Percentiles rank a stretch among this genome's conserved stretches.
phyloP scores from a whole-genome alignment of 2,113 vertebrate species.

The Ifrita kowaldi region DNA sequence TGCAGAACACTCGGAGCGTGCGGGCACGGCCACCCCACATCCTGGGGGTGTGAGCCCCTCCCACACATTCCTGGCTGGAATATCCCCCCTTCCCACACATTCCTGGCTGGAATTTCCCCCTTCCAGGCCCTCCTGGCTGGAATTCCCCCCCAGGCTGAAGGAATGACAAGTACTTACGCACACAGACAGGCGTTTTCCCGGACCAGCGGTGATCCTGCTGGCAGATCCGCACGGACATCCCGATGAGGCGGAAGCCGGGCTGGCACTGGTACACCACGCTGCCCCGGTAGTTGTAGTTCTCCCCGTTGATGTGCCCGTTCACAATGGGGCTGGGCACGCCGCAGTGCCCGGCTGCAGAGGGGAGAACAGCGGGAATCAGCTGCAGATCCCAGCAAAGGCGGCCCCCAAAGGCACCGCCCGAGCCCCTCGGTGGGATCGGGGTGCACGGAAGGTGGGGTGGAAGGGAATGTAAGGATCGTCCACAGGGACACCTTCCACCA shows the following conservation, averaged over 20 bases:
- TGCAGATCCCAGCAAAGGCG: fast-evolving
- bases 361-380: background rate
- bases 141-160: background rate
- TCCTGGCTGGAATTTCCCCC: background rate
- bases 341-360: conserved; percentile 85
- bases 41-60: fast-evolving
- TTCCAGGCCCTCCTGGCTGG: background rate
- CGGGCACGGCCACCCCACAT: fast-evolving
- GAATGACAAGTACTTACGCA: conserved; percentile 84
- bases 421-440: fast-evolving
- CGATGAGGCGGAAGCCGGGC: conserved; percentile 93
- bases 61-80: background rate
- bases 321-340: conserved; percentile 90
- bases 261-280: conserved; percentile 96
- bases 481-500: background rate
- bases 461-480: fast-evolving
- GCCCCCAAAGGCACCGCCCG: fast-evolving
- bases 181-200: conserved; percentile 91
- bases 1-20: fast-evolving
- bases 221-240: conserved; percentile 95
- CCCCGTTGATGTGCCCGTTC: conserved; percentile 92
- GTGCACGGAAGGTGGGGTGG: fast-evolving
- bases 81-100: background rate
- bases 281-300: conserved; percentile 95
- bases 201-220: conserved; percentile 98